A percentile compares a stretch with the other conserved stretches of the same genome.
Conservation (phyloP, 2,113 vertebrate species). For the Percina caprodes region DNA sequence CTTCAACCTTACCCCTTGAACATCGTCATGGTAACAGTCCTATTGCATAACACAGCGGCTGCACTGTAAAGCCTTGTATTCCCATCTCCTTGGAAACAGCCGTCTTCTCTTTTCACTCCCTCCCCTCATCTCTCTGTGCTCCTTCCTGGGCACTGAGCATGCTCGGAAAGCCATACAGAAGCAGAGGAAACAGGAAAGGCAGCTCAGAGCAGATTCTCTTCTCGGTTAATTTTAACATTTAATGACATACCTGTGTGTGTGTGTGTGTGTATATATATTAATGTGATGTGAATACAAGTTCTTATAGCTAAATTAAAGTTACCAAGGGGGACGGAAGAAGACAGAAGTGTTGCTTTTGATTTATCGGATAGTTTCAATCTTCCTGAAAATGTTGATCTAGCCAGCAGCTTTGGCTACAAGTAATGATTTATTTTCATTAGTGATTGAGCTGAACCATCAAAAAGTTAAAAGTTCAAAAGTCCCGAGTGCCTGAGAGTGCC, state of each 20-base stretch:
- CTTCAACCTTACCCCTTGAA: conserved; percentile 41
- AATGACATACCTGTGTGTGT: background rate
- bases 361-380: background rate
- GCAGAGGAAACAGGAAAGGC: conserved; percentile 49
- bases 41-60: conserved; percentile 81
- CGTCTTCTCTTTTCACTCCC: background rate
- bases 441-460: background rate
- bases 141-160: conserved; percentile 51
- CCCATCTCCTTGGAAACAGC: conserved; percentile 77
- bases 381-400: background rate
- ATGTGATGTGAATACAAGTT: background rate
- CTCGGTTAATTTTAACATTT: background rate
- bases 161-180: conserved; percentile 48
- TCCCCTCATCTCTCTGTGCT: background rate
- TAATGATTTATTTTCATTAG: background rate
- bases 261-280: background rate
- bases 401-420: background rate
- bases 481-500: background rate
- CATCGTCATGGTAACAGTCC: conserved; percentile 77
- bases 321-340: background rate
- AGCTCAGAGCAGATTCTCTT: conserved; percentile 13
- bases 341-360: background rate
- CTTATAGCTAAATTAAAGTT: background rate
- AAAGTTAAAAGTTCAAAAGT: background rate
- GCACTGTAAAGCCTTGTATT: conserved; percentile 79